Base-by-base conservation (phyloP, 1,140 invertebrate genomes). In the Drosophila pectinifera region DNA sequence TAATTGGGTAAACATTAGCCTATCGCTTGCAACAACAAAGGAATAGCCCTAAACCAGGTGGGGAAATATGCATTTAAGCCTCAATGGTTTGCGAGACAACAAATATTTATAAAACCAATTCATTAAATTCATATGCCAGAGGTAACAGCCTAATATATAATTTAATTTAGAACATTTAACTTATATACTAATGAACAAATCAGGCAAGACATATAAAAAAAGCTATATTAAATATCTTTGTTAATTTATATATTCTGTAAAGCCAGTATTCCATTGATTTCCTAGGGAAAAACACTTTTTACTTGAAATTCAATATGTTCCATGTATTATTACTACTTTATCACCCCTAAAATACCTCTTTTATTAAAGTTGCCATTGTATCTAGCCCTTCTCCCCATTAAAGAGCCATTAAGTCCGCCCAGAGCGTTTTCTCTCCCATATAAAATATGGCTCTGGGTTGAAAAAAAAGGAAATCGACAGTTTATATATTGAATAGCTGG, bases 401-500 rank as follows among this genome's bases (percentile, higher is more conserved):
- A 70, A 70, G 48, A 26, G 11, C 22, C 18, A 45, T 55, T 45
- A 45, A 31, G 38, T 8, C 16, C 8, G 11, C 3, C 8, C 41
- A 39, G n/a, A 18, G 18, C 10, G 28, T 41, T 45, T 45, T 3
- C 13, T 51, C 10, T n/a, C n/a, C n/a, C 8, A 22, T 14, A 24
- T 31, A 24, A 48, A 46, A 39, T 34, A 36, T 4, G 14, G n/a
- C n/a, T 5, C 1, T 10, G 28, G 22, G 11, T 8, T 8, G 0
- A 18, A 51, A 31, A 31, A 42, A 69, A 57, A 43, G 16, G n/a
- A 51, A 73, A 73, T 51, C 67, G 53, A 59, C 67, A 73, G 31
- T 72, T 73, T 73, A 73, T 31, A 73, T 73, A 61, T 61, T 72
- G 55, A 73, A 73, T 49, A 42, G 55, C 68, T 46, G 38, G 68